Evolutionary conservation across 1,140 invertebrate genomes (phyloP).

Genomic region (Colletes latitarsis): DNA sequence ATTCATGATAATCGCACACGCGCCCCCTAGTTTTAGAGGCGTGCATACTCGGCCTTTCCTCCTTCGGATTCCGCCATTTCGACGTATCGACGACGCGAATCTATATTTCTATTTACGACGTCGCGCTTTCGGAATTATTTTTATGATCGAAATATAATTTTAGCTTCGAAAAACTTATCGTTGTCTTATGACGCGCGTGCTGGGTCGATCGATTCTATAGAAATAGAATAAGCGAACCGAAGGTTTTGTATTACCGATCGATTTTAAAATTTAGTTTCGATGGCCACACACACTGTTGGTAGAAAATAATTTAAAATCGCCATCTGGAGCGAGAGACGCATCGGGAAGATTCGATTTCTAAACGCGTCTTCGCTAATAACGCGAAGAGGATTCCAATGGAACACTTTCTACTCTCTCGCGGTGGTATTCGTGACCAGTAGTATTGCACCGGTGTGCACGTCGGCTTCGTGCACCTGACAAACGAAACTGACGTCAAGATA

Average conservation of each 20-base stretch:
- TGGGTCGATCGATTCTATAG: too few species aligned
- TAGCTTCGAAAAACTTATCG: too few species aligned
- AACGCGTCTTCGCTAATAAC: slow-evolving; percentile 34
- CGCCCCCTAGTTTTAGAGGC: neutral
- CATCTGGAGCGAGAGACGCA: too few species aligned
- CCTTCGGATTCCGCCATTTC: neutral
- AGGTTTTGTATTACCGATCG: too few species aligned
- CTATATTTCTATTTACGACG: neutral
- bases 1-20: slow-evolving; percentile 19
- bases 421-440: slow-evolving; percentile 15
- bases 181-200: too few species aligned
- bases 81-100: neutral
- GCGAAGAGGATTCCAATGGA: slow-evolving; percentile 32
- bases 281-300: too few species aligned
- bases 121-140: neutral
- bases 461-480: slow-evolving; percentile 7
- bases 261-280: too few species aligned
- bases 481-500: neutral
- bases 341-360: slow-evolving; percentile 33
- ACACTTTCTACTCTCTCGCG: slow-evolving; percentile 54
- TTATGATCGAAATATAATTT: neutral
- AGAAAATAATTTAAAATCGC: too few species aligned
- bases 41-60: neutral
- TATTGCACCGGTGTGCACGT: neutral
- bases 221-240: too few species aligned